Percentiles rank a stretch among this genome's conserved stretches.
phyloP scores from a whole-genome alignment of 2,113 vertebrate genomes.

The Periophthalmus modestus region DNA sequence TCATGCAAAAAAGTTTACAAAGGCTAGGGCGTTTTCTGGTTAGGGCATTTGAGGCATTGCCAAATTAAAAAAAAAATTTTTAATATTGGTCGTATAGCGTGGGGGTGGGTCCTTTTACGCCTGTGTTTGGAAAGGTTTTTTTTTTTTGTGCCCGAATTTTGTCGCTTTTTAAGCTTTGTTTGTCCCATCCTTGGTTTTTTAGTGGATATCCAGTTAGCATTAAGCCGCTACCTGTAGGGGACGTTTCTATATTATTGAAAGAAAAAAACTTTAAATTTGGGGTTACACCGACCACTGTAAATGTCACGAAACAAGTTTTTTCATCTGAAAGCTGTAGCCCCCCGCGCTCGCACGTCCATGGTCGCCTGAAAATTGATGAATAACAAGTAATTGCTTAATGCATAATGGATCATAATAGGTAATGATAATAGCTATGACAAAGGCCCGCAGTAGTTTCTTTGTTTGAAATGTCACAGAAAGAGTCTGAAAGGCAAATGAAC shows the following conservation, averaged over 20 bases:
- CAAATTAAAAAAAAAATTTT: too few relatives aligned
- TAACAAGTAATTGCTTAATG: conserved; percentile 49
- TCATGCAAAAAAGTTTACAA: too few relatives aligned
- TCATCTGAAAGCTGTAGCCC: conserved; percentile 23
- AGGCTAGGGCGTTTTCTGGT: too few relatives aligned
- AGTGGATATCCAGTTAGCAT: conserved; percentile 28
- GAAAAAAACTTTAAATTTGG: neutral
- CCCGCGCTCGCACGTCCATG: conserved; percentile 4
- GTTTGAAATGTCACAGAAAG: conserved; percentile 8
- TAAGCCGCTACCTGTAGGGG: conserved; percentile 14
- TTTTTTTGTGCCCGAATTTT: too few relatives aligned
- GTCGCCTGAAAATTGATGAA: conserved; percentile 50
- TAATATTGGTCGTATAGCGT: too few relatives aligned
- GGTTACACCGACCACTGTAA: conserved; percentile 32
- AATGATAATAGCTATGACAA: conserved; percentile 30
- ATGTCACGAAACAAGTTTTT: conserved; percentile 46
- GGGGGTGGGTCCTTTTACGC: too few relatives aligned
- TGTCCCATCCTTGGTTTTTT: conserved; percentile 24
- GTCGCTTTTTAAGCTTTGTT: too few relatives aligned
- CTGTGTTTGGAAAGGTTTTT: too few relatives aligned
- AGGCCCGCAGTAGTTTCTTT: conserved; percentile 21
- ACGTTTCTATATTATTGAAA: neutral
- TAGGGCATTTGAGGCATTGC: too few relatives aligned
- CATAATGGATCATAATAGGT: conserved; percentile 57
- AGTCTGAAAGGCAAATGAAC: conserved; percentile 13